Evolutionary conservation across 2,797 vertebrate genomes (phyloP).

Genomic region (Xerus rutilus): DNA sequence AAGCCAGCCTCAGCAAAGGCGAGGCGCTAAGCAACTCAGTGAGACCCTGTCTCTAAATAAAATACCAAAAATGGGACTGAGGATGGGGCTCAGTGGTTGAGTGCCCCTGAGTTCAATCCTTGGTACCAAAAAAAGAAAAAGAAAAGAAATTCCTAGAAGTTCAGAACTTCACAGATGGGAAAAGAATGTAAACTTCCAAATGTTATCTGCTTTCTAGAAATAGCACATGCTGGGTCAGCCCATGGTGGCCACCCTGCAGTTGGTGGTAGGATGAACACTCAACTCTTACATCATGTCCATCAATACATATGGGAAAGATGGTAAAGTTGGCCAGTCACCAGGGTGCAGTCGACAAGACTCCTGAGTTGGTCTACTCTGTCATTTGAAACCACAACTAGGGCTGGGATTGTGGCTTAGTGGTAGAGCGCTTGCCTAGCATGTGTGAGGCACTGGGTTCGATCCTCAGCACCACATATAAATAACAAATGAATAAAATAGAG

Average conservation of each 20-base stretch:
- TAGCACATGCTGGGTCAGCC: background rate
- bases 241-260: background rate
- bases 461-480: too few relatives aligned
- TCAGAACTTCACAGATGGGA: background rate
- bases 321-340: background rate
- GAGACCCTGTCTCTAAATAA: too few relatives aligned
- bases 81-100: too few relatives aligned
- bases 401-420: too few relatives aligned
- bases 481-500: too few relatives aligned
- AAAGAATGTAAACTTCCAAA: conserved; percentile 23
- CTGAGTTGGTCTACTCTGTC: background rate
- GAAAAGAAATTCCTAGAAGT: conserved; percentile 20
- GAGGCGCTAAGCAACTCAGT: too few relatives aligned
- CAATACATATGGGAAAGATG: background rate
- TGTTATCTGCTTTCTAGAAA: conserved; percentile 21
- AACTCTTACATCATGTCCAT: background rate
- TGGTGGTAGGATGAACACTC: background rate
- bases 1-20: too few relatives aligned
- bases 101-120: too few relatives aligned
- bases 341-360: background rate
- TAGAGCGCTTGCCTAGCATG: too few relatives aligned
- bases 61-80: too few relatives aligned
- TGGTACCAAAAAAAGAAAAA: too few relatives aligned
- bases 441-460: too few relatives aligned
- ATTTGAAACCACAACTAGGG: conserved; percentile 38